Evolutionary conservation across 2,888 invertebrate genomes (phyloP).

Genomic region (Lochmaea crataegi): DNA sequence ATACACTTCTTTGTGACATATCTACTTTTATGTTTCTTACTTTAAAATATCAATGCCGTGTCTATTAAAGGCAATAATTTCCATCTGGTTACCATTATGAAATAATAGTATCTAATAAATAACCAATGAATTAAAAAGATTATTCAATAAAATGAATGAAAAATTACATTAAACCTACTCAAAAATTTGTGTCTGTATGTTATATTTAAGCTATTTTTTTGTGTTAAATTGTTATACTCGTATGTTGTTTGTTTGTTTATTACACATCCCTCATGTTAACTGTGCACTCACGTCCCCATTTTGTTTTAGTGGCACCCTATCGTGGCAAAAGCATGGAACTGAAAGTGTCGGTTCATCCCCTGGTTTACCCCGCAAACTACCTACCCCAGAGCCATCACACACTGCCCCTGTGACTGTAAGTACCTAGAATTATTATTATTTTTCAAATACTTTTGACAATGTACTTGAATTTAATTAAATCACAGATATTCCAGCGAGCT

Average conservation of each 20-base stretch:
- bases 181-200: neutral
- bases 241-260: neutral
- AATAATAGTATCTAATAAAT: too few relatives aligned
- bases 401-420: slow-evolving; percentile 64
- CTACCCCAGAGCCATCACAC: slow-evolving; percentile 59
- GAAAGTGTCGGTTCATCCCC: slow-evolving; percentile 62
- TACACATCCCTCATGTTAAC: neutral
- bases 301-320: slow-evolving; percentile 59
- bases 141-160: too few relatives aligned
- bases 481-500: too few relatives aligned
- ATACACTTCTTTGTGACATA: too few relatives aligned
- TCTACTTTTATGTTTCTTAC: too few relatives aligned
- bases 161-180: too few relatives aligned
- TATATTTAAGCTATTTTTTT: neutral
- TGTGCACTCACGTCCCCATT: slow-evolving; percentile 15
- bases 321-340: slow-evolving; percentile 58
- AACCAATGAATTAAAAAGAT: too few relatives aligned
- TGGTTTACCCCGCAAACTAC: slow-evolving; percentile 57
- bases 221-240: neutral
- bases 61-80: too few relatives aligned
- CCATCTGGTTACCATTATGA: too few relatives aligned
- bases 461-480: neutral
- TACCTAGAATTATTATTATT: slow-evolving; percentile 33
- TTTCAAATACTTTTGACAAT: neutral
- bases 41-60: too few relatives aligned